These are phyloP conservation scores for Tenthredo livida DNA, from an alignment of 2,888 invertebrate genomes.

Conservation along the genomic window DNA sequence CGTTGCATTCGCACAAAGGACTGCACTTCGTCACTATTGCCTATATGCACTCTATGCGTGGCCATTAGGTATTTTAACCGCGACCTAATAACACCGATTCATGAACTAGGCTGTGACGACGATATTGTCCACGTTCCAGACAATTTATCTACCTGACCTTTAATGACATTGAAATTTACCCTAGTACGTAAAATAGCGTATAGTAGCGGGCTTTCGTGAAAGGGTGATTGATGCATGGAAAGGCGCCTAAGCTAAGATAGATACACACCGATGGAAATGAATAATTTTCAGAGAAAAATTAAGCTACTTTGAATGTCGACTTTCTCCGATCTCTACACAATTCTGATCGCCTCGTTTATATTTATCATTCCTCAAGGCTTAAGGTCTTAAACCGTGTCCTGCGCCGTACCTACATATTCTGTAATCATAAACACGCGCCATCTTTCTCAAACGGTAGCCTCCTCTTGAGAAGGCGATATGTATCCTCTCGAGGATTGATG, in stretches of 20 bases:
- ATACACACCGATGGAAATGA: not conserved
- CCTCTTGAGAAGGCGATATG: not conserved
- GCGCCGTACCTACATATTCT: not conserved
- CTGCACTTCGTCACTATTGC: not conserved
- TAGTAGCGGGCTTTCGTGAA: not conserved
- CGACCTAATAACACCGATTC: constrained; percentile 45
- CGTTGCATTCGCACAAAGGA: not conserved
- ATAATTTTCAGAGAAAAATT: not conserved
- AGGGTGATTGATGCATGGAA: not conserved
- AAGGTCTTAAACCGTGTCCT: not conserved
- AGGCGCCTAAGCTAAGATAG: not conserved
- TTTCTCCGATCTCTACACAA: constrained; percentile 32
- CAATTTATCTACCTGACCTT: constrained; percentile 43
- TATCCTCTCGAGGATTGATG: constrained; percentile 6
- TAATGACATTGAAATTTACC: constrained; percentile 8
- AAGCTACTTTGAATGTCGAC: constrained; percentile 30
- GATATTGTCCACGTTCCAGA: constrained; percentile 46
- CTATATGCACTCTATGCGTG: not conserved
- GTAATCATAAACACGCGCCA: constrained; percentile 14
- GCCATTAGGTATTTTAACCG: constrained; percentile 8
- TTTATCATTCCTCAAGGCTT: constrained; percentile 3
- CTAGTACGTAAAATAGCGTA: not conserved
- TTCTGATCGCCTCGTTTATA: constrained; percentile 27
- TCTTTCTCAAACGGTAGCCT: not conserved
- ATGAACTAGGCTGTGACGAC: constrained; percentile 42